Percentiles rank a stretch among this genome's conserved stretches.
Evolutionary conservation across 2,113 vertebrate species (phyloP).

Genomic region (Callithrix jacchus): DNA sequence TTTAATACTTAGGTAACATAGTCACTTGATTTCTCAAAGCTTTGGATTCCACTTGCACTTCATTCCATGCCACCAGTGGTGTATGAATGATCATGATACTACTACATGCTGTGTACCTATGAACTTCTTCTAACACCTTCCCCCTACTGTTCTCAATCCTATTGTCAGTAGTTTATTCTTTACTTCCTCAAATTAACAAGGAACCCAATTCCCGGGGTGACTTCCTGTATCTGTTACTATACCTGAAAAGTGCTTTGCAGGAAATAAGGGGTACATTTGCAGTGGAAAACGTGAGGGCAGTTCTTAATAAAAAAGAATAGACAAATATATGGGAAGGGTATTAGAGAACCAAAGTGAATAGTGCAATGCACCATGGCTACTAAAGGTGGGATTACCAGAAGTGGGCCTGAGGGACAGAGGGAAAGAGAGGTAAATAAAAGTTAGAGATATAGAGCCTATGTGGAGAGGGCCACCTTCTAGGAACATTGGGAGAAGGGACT

Average conservation of each 20-base stretch:
- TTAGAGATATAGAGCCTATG: neutral
- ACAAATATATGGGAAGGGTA: neutral
- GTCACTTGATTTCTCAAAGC: neutral
- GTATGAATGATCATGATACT: neutral
- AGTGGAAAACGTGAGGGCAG: neutral
- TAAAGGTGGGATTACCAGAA: neutral
- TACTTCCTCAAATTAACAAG: slow-evolving; percentile 2
- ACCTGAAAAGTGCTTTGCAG: neutral
- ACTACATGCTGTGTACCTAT: neutral
- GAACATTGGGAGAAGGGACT: neutral
- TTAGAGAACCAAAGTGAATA: neutral
- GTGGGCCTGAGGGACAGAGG: neutral
- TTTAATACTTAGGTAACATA: neutral
- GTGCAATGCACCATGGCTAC: neutral
- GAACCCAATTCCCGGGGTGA: neutral
- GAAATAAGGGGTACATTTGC: neutral
- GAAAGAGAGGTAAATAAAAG: neutral
- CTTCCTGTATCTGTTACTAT: neutral
- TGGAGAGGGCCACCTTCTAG: neutral
- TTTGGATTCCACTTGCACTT: neutral
- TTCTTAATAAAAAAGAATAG: neutral
- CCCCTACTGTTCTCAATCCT: neutral
- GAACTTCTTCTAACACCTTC: neutral
- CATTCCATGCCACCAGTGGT: neutral
- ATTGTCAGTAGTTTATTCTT: neutral